These are phyloP conservation scores for Acrossocheilus fasciatus DNA, from an alignment of 2,797 vertebrate genomes.

Conservation along the genomic window DNA sequence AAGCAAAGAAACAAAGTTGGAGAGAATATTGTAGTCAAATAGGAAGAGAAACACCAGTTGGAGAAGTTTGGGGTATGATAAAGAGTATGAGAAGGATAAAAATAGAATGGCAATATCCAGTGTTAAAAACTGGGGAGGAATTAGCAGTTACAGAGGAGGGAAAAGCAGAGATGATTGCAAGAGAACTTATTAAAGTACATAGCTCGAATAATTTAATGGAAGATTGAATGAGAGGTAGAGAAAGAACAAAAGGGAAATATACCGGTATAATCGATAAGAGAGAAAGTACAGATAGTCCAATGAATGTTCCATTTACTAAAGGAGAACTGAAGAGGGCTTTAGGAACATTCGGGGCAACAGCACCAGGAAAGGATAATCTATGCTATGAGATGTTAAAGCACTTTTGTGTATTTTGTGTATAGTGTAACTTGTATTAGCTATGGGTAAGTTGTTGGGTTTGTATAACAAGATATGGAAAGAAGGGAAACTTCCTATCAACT, in stretches of 20 bases:
- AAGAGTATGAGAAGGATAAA: constrained; percentile 8
- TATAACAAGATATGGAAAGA: not conserved
- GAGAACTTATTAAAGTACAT: no score
- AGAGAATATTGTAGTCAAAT: constrained; percentile 8
- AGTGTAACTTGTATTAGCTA: not conserved
- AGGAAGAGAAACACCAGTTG: not conserved
- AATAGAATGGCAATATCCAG: not conserved
- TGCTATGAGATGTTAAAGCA: constrained; percentile 25
- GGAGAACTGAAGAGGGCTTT: not conserved
- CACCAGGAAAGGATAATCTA: constrained; percentile 18
- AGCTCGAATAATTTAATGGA: no score
- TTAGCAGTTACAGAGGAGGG: not conserved
- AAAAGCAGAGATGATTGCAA: constrained; percentile 12
- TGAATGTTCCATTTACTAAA: not conserved
- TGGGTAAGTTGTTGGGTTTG: not conserved
- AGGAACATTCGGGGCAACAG: not conserved
- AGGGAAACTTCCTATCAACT: not conserved
- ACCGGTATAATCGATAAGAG: not conserved
- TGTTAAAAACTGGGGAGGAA: not conserved
- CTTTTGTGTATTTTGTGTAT: not conserved
- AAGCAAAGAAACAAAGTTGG: not conserved
- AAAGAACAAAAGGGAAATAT: not conserved
- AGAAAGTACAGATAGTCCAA: not conserved
- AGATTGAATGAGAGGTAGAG: not conserved
- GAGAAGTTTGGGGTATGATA: not conserved